phyloP scores from a whole-genome alignment of 1,140 invertebrate species.

The Linepithema humile region DNA sequence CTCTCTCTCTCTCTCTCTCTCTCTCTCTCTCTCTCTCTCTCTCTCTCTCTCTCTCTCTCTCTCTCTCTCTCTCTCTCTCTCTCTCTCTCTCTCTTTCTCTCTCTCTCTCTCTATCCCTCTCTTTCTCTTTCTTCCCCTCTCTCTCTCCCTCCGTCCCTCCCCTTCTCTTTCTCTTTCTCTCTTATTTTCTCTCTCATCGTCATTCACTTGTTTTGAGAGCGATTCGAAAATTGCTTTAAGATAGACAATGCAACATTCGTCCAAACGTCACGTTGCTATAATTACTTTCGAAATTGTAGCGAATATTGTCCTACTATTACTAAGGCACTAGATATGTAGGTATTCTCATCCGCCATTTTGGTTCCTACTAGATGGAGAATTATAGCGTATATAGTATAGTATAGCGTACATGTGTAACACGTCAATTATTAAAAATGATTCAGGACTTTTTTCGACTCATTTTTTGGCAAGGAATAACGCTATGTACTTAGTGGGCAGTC shows the following conservation, averaged over 20 bases:
- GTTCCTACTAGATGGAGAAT: too few relatives aligned
- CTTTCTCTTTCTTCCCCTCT: background rate
- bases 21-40: background rate
- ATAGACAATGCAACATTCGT: conserved; percentile 31
- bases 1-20: background rate
- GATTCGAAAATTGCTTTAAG: conserved; percentile 51
- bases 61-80: too few relatives aligned
- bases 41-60: background rate
- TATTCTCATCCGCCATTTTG: too few relatives aligned
- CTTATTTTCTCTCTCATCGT: conserved; percentile 30
- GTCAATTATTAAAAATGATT: too few relatives aligned
- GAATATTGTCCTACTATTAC: background rate
- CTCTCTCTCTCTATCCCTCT: too few relatives aligned
- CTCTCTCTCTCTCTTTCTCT: too few relatives aligned
- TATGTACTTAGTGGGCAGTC: too few relatives aligned
- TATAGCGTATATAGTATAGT: too few relatives aligned
- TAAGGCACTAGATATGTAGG: too few relatives aligned
- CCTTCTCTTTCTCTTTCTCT: background rate
- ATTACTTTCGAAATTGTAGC: conserved; percentile 24
- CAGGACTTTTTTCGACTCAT: too few relatives aligned
- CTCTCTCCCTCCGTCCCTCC: background rate
- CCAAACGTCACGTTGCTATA: conserved; percentile 37
- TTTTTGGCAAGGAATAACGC: too few relatives aligned
- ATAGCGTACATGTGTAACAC: too few relatives aligned
- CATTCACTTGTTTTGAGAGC: conserved; percentile 43